Evolutionary conservation across 2,113 vertebrate genomes (phyloP).

Genomic region (Dasypus novemcinctus): DNA sequence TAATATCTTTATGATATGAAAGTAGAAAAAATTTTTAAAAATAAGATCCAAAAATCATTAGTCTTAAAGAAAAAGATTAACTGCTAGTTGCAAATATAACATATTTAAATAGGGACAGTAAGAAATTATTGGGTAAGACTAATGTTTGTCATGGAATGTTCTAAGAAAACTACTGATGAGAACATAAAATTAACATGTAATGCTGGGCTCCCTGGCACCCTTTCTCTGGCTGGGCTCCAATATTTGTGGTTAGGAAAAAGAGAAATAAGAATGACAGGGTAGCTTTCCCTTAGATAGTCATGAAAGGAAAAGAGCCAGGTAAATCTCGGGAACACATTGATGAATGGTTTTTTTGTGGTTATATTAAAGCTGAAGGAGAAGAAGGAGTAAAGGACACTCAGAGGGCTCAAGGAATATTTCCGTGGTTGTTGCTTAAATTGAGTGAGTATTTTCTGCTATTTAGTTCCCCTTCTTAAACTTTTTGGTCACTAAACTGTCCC

Average conservation of each 20-base stretch:
- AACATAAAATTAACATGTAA: not conserved
- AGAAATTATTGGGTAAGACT: not conserved
- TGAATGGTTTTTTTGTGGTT: no score
- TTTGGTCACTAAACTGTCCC: not conserved
- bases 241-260: not conserved
- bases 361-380: not conserved
- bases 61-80: not conserved
- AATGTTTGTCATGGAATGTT: not conserved
- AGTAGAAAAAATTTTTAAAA: not conserved
- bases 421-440: not conserved
- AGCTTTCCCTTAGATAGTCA: not conserved
- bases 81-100: not conserved
- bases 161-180: not conserved
- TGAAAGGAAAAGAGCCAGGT: not conserved
- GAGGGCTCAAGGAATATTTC: not conserved
- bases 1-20: not conserved
- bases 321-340: not conserved
- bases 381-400: not conserved
- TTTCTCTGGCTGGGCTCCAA: not conserved
- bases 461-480: not conserved
- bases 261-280: not conserved
- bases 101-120: not conserved
- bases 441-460: accelerated
- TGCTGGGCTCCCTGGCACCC: not conserved
- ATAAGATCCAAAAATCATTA: not conserved